Percentiles rank a stretch among this genome's conserved stretches.
phyloP scores from a whole-genome alignment of 2,113 vertebrate genomes.

The Agapornis roseicollis region DNA sequence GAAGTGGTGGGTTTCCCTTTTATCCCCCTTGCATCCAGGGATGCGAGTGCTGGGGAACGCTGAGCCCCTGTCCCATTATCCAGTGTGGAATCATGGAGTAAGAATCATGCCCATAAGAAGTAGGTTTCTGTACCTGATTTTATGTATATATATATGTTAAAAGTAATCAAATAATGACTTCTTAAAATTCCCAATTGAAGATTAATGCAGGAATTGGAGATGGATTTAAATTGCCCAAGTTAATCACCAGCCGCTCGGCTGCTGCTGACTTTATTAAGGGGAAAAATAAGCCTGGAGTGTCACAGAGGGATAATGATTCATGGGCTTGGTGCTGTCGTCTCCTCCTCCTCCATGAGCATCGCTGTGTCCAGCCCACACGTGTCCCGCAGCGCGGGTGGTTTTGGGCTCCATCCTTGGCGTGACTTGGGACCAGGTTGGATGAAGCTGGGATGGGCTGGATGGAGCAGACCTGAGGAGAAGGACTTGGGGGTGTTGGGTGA shows the following conservation, averaged over 20 bases:
- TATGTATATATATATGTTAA: neutral
- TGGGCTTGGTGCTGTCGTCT: neutral
- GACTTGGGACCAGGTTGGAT: neutral
- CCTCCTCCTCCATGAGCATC: neutral
- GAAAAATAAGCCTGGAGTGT: neutral
- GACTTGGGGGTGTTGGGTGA: neutral
- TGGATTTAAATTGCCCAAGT: neutral
- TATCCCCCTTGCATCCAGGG: accelerated
- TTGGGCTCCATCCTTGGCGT: neutral
- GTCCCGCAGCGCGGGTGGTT: neutral
- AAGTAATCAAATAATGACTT: slow-evolving; percentile 10
- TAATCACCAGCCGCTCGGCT: slow-evolving; percentile 27
- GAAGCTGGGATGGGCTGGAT: too few relatives aligned
- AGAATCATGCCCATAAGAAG: neutral
- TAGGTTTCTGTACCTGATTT: neutral
- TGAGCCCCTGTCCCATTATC: neutral
- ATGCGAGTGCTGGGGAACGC: accelerated
- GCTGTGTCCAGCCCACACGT: neutral
- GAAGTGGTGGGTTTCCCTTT: neutral
- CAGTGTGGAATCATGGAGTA: neutral
- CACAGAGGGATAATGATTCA: slow-evolving; percentile 1
- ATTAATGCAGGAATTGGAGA: slow-evolving; percentile 13
- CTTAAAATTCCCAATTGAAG: slow-evolving; percentile 13
- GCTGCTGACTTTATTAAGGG: slow-evolving; percentile 14
- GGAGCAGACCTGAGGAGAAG: neutral